These are phyloP conservation scores for Meloidogyne floridensis DNA, from an alignment of 1,140 invertebrate species.

Conservation along the genomic window DNA sequence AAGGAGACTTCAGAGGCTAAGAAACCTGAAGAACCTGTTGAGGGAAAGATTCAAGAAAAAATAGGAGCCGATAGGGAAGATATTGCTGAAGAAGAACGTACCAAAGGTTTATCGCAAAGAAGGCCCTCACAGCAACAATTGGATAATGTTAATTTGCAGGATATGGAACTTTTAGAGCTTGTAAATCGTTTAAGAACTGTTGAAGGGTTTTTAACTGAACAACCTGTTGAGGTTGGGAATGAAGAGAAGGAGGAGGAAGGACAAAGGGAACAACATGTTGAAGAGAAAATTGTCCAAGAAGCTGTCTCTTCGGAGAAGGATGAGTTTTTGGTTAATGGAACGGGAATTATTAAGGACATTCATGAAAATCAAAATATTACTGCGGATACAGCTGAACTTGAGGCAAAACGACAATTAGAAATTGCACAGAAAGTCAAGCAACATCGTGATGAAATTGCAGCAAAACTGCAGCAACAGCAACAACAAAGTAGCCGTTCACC, in stretches of 20 bases:
- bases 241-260: background rate
- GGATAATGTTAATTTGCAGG: background rate
- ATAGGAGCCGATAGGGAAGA: background rate
- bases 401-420: background rate
- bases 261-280: background rate
- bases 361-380: background rate
- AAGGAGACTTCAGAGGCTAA: background rate
- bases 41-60: no score
- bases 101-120: background rate
- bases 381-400: background rate
- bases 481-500: background rate
- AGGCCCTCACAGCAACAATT: background rate
- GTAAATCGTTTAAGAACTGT: background rate
- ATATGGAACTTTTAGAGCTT: background rate
- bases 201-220: background rate
- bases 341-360: background rate
- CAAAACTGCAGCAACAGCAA: background rate
- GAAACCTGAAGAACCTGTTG: background rate
- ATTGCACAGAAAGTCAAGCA: conserved; percentile 5
- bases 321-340: no score
- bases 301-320: no score
- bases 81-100: background rate
- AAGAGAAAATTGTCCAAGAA: background rate
- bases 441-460: background rate
- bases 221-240: background rate